These are phyloP conservation scores for Jaculus jaculus DNA, from an alignment of 2,113 vertebrate genomes.

Conservation along the genomic window DNA sequence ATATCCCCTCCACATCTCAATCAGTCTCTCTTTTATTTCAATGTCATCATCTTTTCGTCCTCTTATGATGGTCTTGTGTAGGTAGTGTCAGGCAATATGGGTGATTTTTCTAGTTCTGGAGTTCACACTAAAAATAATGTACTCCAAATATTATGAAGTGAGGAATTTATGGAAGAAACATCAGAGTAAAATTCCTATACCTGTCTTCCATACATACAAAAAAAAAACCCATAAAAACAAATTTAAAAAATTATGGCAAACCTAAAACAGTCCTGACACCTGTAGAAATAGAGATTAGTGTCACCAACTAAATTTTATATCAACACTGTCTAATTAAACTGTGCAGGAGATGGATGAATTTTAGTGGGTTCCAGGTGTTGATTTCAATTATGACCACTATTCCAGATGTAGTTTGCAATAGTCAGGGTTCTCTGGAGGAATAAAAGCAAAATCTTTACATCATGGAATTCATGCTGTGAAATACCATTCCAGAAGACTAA, in stretches of 20 bases:
- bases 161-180: neutral
- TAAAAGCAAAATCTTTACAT: neutral
- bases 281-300: neutral
- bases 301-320: neutral
- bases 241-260: neutral
- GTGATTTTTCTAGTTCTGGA: neutral
- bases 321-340: neutral
- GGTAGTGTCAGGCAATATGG: too few relatives aligned
- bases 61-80: too few relatives aligned
- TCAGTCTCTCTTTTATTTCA: too few relatives aligned
- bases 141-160: neutral
- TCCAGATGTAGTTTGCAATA: conserved; percentile 12
- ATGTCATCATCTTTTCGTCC: too few relatives aligned
- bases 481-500: neutral
- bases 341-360: neutral
- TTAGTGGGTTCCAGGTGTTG: conserved; percentile 19
- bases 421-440: neutral
- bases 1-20: too few relatives aligned
- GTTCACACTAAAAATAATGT: neutral
- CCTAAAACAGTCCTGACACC: neutral
- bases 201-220: neutral
- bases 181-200: neutral
- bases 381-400: conserved; percentile 32
- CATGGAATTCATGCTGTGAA: neutral
- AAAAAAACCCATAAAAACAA: neutral